Evolutionary conservation across 2,797 vertebrate genomes (phyloP).

Genomic region (Enteromius fasciolatus): DNA sequence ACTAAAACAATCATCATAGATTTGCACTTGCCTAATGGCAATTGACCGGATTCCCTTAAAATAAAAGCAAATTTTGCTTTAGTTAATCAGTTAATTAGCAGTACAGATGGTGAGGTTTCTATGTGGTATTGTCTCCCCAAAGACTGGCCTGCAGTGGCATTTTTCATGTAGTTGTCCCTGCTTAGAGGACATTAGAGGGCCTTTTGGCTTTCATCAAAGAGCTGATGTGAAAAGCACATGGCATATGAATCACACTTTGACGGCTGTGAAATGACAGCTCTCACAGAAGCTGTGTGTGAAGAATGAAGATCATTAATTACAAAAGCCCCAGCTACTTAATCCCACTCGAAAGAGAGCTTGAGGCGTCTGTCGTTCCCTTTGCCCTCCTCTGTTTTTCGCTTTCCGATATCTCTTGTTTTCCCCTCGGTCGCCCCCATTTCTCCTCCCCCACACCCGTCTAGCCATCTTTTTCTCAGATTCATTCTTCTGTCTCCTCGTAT

Average conservation of each 20-base stretch:
- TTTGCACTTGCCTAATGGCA: background rate
- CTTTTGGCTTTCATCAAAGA: constrained; percentile 32
- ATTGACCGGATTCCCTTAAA: background rate
- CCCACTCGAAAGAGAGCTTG: constrained; percentile 89
- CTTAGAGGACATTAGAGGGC: constrained; percentile 45
- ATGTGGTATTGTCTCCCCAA: constrained; percentile 26
- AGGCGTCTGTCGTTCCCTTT: constrained; percentile 67
- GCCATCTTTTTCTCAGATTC: constrained; percentile 22
- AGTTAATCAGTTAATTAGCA: constrained; percentile 45
- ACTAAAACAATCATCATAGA: background rate
- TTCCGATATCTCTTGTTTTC: constrained; percentile 34
- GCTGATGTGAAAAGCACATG: constrained; percentile 46
- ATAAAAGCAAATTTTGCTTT: constrained; percentile 31
- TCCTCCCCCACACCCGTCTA: constrained; percentile 32
- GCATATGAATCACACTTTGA: constrained; percentile 79
- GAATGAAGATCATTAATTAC: constrained; percentile 96
- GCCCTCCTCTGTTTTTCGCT: constrained; percentile 38
- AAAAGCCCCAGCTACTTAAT: constrained; percentile 91
- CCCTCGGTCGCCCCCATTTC: constrained; percentile 19
- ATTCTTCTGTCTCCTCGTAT: constrained; percentile 24
- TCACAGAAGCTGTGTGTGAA: constrained; percentile 81
- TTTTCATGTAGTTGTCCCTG: constrained; percentile 39
- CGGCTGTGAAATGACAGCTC: constrained; percentile 82
- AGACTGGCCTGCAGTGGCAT: constrained; percentile 22
- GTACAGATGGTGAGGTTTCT: constrained; percentile 40